Conservation (phyloP, 2,888 invertebrate genomes). For the Hydriomena furcata region DNA sequence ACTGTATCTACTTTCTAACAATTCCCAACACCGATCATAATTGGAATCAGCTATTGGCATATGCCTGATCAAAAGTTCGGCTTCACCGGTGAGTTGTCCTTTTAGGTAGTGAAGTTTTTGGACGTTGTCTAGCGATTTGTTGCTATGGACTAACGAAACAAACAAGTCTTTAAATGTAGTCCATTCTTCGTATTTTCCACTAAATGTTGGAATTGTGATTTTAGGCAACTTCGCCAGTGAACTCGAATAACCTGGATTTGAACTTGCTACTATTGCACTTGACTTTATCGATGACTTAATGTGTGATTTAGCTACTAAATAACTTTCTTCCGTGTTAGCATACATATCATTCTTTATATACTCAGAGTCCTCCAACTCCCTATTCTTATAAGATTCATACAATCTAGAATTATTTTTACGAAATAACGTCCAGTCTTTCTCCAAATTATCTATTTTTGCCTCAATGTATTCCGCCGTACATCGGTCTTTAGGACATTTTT, state of each 20-base stretch:
- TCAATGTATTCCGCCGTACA: neutral
- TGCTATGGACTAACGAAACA: neutral
- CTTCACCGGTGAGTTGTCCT: constrained; percentile 20
- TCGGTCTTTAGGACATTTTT: neutral
- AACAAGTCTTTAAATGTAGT: neutral
- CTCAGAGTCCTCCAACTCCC: neutral
- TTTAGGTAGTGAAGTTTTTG: constrained; percentile 5
- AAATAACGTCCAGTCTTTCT: neutral
- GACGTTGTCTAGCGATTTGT: neutral
- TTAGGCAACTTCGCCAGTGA: constrained; percentile 2
- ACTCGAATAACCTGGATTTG: neutral
- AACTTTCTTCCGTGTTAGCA: neutral
- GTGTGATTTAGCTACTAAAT: neutral
- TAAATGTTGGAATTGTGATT: constrained; percentile 1
- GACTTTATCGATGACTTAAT: neutral
- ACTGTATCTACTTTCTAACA: constrained; percentile 31
- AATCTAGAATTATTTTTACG: neutral
- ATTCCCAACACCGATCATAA: constrained; percentile 33
- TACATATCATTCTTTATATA: neutral
- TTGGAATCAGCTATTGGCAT: constrained; percentile 34
- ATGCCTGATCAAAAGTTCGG: constrained; percentile 36
- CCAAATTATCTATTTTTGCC: neutral
- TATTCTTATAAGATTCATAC: neutral
- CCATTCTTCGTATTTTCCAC: constrained; percentile 4
- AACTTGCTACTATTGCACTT: neutral